Evolutionary conservation across 30 jellyfish, hydroid and myxozoan genomes (phyloP), one percentile per base, ranked within the genome.

Genomic region (Pseudorhiza aurosa): DNA sequence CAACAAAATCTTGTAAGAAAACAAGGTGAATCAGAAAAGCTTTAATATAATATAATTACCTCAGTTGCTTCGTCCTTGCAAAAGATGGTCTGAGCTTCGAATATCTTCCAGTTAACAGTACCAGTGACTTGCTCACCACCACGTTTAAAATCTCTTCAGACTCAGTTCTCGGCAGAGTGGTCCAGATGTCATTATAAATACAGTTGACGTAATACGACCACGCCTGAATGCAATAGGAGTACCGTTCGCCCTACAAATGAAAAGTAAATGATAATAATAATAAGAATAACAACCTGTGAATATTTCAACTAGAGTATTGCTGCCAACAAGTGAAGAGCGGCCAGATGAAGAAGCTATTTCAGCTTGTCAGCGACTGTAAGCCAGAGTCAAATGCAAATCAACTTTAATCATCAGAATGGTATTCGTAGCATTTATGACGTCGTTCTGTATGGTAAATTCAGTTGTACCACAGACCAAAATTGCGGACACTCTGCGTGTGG

Each of bases 161-260:
- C 17, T 58, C 88, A 17, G 53, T 3, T 2, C 35, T 81, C 1
- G 96, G 73, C 77, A 93, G 53, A 12, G 43, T 56, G 18, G 50
- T 33, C 78, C 85, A 50, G 40, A 82, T 18, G 53, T 93, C 99
- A 30, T 37, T 25, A 22, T 81, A 68, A 0, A 93, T 64, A 28
- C 95, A 88, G 22, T 85, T 75, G 19, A 87, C 77, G 73, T 85
- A 87, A 58, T 79, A 93, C 39, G 89, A 80, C 93, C 94, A 87
- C 96, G 82, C 81, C 58, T 93, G 95, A 22, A 93, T 26, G 17
- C 97, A 60, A 53, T 68, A 93, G 12, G 99, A 93, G 27, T 85
- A 81, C 46, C 96, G 68, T 55, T 93, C 99, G 36, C 97, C 99
- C 97, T 93, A 51, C 29, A 73, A 68, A 40, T 18, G 11, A 50